A percentile compares a stretch with the other conserved stretches of the same genome.
Evolutionary conservation across 2,888 invertebrate genomes (phyloP).

Genomic region (Aplocera efformata): DNA sequence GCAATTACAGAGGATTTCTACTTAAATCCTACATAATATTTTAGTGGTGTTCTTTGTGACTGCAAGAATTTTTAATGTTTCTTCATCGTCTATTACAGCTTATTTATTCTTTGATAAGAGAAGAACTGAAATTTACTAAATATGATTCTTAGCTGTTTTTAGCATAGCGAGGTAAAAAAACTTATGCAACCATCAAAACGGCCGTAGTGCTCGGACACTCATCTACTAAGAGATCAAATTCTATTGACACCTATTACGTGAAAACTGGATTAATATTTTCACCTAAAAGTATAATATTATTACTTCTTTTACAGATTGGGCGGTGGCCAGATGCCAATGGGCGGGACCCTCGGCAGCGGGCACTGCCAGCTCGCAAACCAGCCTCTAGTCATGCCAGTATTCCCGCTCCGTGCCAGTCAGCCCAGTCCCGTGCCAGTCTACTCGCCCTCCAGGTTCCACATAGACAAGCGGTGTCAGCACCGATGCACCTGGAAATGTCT

Average conservation of each 20-base stretch:
- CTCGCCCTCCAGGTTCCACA: slow-evolving; percentile 95
- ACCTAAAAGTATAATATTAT: slow-evolving; percentile 2
- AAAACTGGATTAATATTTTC: neutral
- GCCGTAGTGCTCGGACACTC: too few species aligned
- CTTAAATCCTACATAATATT: slow-evolving; percentile 23
- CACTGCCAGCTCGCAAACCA: slow-evolving; percentile 86
- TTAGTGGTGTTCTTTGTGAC: slow-evolving; percentile 1
- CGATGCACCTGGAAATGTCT: slow-evolving; percentile 98
- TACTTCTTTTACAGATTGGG: slow-evolving; percentile 66
- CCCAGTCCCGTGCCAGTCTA: slow-evolving; percentile 88
- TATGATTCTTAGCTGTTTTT: too few species aligned
- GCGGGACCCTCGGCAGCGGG: slow-evolving; percentile 82
- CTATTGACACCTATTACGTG: too few species aligned
- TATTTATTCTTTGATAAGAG: too few species aligned
- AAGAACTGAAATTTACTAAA: too few species aligned
- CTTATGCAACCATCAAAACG: too few species aligned
- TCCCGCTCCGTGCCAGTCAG: slow-evolving; percentile 90
- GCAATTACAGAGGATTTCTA: slow-evolving; percentile 25
- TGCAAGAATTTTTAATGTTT: too few species aligned
- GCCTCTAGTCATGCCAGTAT: slow-evolving; percentile 93
- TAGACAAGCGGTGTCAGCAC: slow-evolving; percentile 95
- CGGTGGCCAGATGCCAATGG: slow-evolving; percentile 79
- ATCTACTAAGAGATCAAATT: too few species aligned
- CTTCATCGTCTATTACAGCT: too few species aligned
- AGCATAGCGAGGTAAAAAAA: too few species aligned